These are phyloP conservation scores for Dicroscelio sp. DNA, from an alignment of 2,888 invertebrate species.

Conservation along the genomic window DNA sequence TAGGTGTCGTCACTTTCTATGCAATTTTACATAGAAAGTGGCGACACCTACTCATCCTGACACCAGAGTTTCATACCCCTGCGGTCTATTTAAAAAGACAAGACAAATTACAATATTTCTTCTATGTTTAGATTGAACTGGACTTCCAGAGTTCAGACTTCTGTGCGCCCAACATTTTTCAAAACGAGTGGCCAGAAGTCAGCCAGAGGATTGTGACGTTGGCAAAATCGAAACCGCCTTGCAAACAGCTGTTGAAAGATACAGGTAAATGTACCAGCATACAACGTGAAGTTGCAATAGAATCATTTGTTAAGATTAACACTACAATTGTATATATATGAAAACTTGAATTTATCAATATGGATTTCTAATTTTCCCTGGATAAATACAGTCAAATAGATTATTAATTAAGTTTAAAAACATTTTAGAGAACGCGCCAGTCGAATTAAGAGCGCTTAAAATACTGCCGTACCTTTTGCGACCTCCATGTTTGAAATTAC, in stretches of 20 bases:
- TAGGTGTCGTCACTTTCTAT: no score
- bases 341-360: no score
- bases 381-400: background rate
- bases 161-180: background rate
- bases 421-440: background rate
- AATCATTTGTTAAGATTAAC: no score
- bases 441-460: background rate
- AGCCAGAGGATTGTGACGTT: background rate
- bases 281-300: no score
- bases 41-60: no score
- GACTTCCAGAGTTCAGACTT: background rate
- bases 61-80: no score
- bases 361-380: no score
- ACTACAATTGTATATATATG: no score
- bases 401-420: background rate
- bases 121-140: slow-evolving; percentile 1
- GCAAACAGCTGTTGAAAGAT: background rate
- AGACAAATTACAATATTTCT: background rate
- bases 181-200: background rate
- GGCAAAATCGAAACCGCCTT: background rate
- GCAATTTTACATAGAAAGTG: no score
- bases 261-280: background rate
- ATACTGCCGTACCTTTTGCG: slow-evolving; percentile 4
- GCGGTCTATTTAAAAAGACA: no score
- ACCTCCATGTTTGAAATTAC: background rate